Base-by-base conservation (phyloP, 2,113 vertebrate genomes). In the Dunckerocampus dactyliophorus region DNA sequence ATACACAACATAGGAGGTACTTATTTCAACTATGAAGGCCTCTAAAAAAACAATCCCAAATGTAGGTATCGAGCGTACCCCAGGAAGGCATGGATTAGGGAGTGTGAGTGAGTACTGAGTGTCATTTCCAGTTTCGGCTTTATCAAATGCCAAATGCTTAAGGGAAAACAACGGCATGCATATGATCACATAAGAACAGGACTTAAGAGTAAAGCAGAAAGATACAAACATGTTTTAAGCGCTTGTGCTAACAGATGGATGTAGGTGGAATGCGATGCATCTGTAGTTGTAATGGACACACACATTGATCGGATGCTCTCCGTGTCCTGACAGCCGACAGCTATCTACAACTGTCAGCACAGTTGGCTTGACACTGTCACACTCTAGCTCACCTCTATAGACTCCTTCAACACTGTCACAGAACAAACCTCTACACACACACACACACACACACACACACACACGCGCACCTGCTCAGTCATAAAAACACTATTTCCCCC, bases 161-260 rank as follows among this genome's bases (percentile, higher is more conserved):
- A 28, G 24, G 24, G 24, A 5, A 28, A 2, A 28, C 24, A 37
- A 31, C 9, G 15, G 24, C 17, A 22, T 59, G 39, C 43, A 17
- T 43, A 10, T n/a, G 15, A 21, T 22, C 20, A 24, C 39, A 43
- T 15, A 46, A 24, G 20, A 45, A 45, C 34, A 43, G 20, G 7
- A 19, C 8, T 15, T 13, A 22, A 49, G 1, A 0, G 22, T 22
- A 13, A 13, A 28, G 19, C 8, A 53, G 45, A 48, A 67, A 39
- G 47, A 73, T 22, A 14, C n/a, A 0, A 42, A 48, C 61, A 10
- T 19, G 51, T 56, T 81, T 69, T 79, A 81, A 82, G 82, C 79
- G 79, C 82, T 56, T 59, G 57, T 74, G 84, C 68, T 70, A 87
- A 87, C 71, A 84, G 85, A 87, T 68, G 71, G 67, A 43, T 65